Evolutionary conservation across 2,797 vertebrate species (phyloP), one percentile per base, ranked within the genome.

Genomic region (Mus minutoides): DNA sequence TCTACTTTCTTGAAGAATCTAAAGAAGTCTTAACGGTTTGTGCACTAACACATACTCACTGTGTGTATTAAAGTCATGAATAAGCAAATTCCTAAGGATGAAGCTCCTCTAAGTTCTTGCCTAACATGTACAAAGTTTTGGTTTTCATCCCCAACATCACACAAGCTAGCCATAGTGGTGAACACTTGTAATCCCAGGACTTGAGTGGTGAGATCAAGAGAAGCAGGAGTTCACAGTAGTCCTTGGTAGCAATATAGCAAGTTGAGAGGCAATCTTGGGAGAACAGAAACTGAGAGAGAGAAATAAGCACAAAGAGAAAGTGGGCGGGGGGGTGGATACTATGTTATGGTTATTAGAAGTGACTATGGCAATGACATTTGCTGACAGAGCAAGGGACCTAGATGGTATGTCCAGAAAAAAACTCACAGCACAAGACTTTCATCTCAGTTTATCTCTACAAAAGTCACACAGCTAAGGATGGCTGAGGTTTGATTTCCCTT

Each of bases 291-390:
- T 0, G 7, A 43, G 37, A 75, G 37, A 26, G 31, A 54, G 19
- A 34, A 31, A 8, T 0, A 80, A 69, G 34, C 34, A n/a, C 14
- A 17, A 3, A 17, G 14, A 24, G 22, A 58, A 17, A 54, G 54
- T 4, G 3, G 6, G 58, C 0, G 31, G 14, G 5, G 2, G 14
- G 0, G 56, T 9, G 12, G 43, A 46, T 24, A 24, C 60, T 43
- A 26, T 17, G 7, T 40, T 64, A 86, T 49, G 12, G 5, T 34
- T 67, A 87, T 58, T 54, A 29, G 17, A 54, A 13, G 40, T 58
- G 12, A 69, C 67, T 11, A 31, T 69, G 40, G 26, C 16, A 52
- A 52, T 76, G 64, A n/a, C 37, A 94, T 75, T 29, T 94, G 37
- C 24, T 40, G 49, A 86, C 56, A 67, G 37, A 75, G 11, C 56